These are phyloP conservation scores for Heliconius eleuchia DNA, from an alignment of 1,140 invertebrate genomes.

Conservation along the genomic window DNA sequence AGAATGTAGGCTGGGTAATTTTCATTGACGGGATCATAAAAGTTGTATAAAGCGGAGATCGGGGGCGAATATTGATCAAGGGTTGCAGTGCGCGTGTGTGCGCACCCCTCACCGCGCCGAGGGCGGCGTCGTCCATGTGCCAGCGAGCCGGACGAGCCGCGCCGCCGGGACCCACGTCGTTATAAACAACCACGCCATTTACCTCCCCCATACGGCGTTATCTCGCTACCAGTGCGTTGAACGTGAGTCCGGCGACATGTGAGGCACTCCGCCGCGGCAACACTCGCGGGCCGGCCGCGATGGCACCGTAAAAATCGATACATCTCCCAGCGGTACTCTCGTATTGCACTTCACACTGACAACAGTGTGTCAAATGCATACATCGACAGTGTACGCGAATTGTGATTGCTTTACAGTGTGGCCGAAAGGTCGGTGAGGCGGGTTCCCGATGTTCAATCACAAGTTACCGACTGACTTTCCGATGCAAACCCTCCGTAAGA, in stretches of 20 bases:
- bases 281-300: slow-evolving; percentile 41
- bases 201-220: slow-evolving; percentile 25
- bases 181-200: slow-evolving; percentile 52
- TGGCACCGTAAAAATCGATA: slow-evolving; percentile 73
- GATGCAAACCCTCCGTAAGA: slow-evolving; percentile 94
- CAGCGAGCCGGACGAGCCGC: slow-evolving; percentile 48
- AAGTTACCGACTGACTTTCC: slow-evolving; percentile 80
- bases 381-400: slow-evolving; percentile 54
- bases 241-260: slow-evolving; percentile 35
- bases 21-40: slow-evolving; percentile 51
- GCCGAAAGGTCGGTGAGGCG: slow-evolving; percentile 50
- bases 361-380: slow-evolving; percentile 49
- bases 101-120: slow-evolving; percentile 48
- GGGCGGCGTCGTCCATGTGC: slow-evolving; percentile 60
- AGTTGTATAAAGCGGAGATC: slow-evolving; percentile 60
- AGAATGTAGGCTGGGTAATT: slow-evolving; percentile 26
- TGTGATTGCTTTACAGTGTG: slow-evolving; percentile 71
- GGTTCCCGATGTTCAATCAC: slow-evolving; percentile 78
- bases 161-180: slow-evolving; percentile 42
- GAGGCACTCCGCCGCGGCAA: slow-evolving; percentile 31
- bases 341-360: slow-evolving; percentile 53
- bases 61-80: slow-evolving; percentile 76
- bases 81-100: slow-evolving; percentile 61
- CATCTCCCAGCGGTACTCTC: slow-evolving; percentile 52
- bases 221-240: slow-evolving; percentile 29